phyloP scores from a whole-genome alignment of 2,888 invertebrate genomes.

The Rhamphomyia laevipes region DNA sequence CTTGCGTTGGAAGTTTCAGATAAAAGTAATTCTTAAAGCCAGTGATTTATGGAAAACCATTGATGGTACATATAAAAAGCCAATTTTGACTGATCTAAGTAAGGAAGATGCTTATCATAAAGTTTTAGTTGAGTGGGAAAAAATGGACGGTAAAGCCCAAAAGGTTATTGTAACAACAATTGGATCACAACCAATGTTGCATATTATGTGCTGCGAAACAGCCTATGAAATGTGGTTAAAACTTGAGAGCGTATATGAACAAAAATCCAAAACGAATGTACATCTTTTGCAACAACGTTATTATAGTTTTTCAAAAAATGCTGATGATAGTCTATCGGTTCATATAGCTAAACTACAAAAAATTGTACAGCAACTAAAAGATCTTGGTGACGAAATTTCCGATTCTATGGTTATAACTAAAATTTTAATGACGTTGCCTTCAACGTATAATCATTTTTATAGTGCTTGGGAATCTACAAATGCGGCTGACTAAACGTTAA shows the following conservation, averaged over 20 bases:
- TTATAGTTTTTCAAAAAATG: constrained; percentile 12
- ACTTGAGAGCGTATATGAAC: constrained; percentile 19
- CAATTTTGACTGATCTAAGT: neutral
- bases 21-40: constrained; percentile 8
- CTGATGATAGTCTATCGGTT: constrained; percentile 11
- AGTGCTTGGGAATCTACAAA: constrained; percentile 22
- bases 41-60: constrained; percentile 8
- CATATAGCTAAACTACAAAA: constrained; percentile 12
- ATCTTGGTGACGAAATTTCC: constrained; percentile 11
- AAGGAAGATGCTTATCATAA: too few relatives aligned
- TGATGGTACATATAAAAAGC: neutral
- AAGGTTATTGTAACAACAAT: constrained; percentile 10
- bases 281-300: constrained; percentile 24
- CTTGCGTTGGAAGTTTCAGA: constrained; percentile 15
- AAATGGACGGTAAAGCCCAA: constrained; percentile 10
- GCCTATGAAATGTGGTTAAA: constrained; percentile 14
- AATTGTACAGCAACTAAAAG: constrained; percentile 11
- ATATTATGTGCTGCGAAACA: constrained; percentile 12
- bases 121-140: constrained; percentile 7
- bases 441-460: constrained; percentile 23
- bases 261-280: constrained; percentile 22
- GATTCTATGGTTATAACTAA: constrained; percentile 17
- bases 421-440: constrained; percentile 17
- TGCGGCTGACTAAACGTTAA: neutral
- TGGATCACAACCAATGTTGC: constrained; percentile 10